Evolutionary conservation across 1,140 invertebrate genomes (phyloP).

Genomic region (Pogonomyrmex barbatus): DNA sequence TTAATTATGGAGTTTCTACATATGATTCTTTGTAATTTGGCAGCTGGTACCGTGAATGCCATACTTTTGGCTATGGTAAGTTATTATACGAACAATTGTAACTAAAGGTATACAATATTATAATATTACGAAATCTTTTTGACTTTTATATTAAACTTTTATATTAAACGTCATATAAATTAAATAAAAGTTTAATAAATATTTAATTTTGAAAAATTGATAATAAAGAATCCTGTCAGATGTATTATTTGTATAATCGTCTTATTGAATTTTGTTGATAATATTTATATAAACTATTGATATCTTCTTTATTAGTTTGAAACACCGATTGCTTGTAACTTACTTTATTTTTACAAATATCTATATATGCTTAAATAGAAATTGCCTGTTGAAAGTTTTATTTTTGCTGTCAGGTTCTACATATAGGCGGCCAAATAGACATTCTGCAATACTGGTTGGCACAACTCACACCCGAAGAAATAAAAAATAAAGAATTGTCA

Average conservation of each 20-base stretch:
- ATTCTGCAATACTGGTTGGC: conserved; percentile 7
- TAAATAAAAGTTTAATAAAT: background rate
- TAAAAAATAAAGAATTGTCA: background rate
- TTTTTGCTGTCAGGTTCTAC: background rate
- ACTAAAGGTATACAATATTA: background rate
- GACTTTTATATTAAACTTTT: background rate
- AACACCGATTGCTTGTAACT: too few relatives aligned
- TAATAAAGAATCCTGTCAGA: background rate
- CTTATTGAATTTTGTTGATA: background rate
- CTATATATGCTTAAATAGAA: background rate
- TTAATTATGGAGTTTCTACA: conserved; percentile 18
- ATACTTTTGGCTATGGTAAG: conserved; percentile 12
- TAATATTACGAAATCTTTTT: background rate
- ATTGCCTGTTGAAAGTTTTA: background rate
- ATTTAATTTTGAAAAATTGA: background rate
- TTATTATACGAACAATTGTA: background rate
- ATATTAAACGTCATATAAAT: background rate
- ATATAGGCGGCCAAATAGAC: conserved; percentile 26
- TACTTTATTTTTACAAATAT: background rate
- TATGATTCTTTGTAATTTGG: background rate
- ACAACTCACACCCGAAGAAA: background rate
- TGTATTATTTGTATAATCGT: background rate
- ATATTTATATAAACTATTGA: background rate
- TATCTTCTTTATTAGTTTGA: background rate
- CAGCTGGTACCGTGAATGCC: background rate